These are phyloP conservation scores for Lucilia cuprina DNA, from an alignment of 1,140 invertebrate genomes.

Conservation along the genomic window DNA sequence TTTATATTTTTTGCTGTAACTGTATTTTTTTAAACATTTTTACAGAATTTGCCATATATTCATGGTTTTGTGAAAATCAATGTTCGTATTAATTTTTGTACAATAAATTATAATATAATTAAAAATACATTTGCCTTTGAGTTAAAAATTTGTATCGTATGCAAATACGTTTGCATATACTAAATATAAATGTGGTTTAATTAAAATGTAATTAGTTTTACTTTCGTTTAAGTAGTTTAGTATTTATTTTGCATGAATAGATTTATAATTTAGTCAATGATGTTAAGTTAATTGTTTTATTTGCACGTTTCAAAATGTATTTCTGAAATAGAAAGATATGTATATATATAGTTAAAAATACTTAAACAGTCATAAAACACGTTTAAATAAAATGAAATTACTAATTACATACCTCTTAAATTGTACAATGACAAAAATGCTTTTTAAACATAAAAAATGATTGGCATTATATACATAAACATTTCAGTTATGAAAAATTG, in stretches of 20 bases:
- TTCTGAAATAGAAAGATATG: too few relatives aligned
- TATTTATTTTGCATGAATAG: too few relatives aligned
- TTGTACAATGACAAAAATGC: too few relatives aligned
- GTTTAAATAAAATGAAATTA: too few relatives aligned
- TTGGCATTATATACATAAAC: too few relatives aligned
- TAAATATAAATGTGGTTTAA: constrained; percentile 11
- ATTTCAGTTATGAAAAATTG: too few relatives aligned
- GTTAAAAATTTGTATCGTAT: background rate
- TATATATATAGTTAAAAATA: too few relatives aligned
- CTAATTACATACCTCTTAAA: too few relatives aligned
- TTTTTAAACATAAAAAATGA: background rate
- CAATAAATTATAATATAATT: constrained; percentile 29
- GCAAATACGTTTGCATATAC: background rate
- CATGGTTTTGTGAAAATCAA: constrained; percentile 27
- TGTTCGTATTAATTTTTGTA: constrained; percentile 19
- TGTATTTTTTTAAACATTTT: background rate
- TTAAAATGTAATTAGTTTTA: background rate
- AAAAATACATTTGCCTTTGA: background rate
- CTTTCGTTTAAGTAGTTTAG: background rate
- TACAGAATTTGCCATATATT: background rate
- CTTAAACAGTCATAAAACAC: too few relatives aligned
- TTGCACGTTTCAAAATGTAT: too few relatives aligned
- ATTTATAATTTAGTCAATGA: too few relatives aligned
- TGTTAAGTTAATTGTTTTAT: too few relatives aligned
- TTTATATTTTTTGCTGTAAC: background rate